A percentile compares a stretch with the other conserved stretches of the same genome.
phyloP scores from a whole-genome alignment of 2,113 vertebrate genomes.

The Lota lota region DNA sequence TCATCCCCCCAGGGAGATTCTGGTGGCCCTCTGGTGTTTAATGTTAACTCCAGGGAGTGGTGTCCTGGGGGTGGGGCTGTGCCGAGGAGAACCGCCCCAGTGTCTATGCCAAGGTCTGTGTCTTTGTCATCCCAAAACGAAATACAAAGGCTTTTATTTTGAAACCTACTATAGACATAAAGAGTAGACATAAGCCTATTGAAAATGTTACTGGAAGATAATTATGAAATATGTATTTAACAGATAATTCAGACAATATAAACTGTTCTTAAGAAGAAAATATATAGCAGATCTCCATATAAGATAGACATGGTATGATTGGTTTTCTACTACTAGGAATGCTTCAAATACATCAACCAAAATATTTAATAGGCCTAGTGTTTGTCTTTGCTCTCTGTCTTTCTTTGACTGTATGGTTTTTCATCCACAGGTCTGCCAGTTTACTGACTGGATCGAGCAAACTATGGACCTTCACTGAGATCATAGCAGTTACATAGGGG shows the following conservation, averaged over 20 bases:
- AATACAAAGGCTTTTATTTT: neutral
- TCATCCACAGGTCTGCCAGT: slow-evolving; percentile 29
- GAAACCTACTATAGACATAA: no score
- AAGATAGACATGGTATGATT: no score
- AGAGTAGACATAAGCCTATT: no score
- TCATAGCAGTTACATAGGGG: neutral
- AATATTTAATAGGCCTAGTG: neutral
- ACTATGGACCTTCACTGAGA: slow-evolving; percentile 30
- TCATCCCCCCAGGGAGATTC: slow-evolving; percentile 61
- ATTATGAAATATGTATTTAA: neutral
- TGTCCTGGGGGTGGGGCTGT: slow-evolving; percentile 70
- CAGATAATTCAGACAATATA: neutral
- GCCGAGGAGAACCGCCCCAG: slow-evolving; percentile 52
- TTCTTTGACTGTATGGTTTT: neutral
- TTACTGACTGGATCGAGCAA: slow-evolving; percentile 36
- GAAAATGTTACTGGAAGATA: no score
- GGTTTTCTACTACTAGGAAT: no score
- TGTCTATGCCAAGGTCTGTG: slow-evolving; percentile 65
- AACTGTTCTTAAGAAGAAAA: no score
- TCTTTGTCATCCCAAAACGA: neutral
- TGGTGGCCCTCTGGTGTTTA: slow-evolving; percentile 68
- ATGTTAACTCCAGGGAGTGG: slow-evolving; percentile 64
- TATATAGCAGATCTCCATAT: no score
- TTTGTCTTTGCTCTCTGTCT: neutral
- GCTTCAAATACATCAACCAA: no score